Conservation (phyloP, 2,888 invertebrate species). For the Chrysolina haemoptera region DNA sequence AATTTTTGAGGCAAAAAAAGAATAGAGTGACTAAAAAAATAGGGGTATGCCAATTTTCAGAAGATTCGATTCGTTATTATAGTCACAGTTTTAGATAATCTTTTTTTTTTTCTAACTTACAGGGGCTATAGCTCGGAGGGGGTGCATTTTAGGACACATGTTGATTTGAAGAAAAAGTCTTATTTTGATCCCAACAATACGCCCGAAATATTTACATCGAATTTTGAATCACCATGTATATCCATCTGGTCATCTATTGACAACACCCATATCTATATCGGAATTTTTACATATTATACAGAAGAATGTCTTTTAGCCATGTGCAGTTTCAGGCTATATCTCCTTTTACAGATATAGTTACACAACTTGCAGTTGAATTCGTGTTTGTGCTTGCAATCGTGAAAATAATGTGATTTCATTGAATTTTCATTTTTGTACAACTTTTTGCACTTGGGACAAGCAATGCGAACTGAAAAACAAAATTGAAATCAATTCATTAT, state of each 20-base stretch:
- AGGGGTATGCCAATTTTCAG: too few relatives aligned
- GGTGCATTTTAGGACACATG: too few relatives aligned
- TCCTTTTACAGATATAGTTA: neutral
- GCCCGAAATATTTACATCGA: too few relatives aligned
- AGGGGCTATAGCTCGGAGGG: too few relatives aligned
- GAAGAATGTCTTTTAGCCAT: neutral
- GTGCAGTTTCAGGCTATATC: neutral
- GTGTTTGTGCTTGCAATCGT: neutral
- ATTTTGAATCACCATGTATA: too few relatives aligned
- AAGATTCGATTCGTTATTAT: too few relatives aligned
- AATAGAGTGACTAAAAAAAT: too few relatives aligned
- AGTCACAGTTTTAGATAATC: too few relatives aligned
- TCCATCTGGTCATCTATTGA: neutral
- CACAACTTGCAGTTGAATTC: neutral
- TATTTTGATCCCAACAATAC: too few relatives aligned
- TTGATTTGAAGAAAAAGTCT: too few relatives aligned
- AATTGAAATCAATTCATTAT: neutral
- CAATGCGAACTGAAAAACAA: neutral
- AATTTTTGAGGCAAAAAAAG: too few relatives aligned
- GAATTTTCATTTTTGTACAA: neutral
- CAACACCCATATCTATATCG: neutral
- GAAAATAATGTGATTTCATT: neutral
- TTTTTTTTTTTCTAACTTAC: too few relatives aligned
- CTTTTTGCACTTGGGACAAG: neutral
- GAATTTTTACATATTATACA: neutral